Evolutionary conservation across 2,113 vertebrate genomes (phyloP).

Genomic region (Polyodon spathula): DNA sequence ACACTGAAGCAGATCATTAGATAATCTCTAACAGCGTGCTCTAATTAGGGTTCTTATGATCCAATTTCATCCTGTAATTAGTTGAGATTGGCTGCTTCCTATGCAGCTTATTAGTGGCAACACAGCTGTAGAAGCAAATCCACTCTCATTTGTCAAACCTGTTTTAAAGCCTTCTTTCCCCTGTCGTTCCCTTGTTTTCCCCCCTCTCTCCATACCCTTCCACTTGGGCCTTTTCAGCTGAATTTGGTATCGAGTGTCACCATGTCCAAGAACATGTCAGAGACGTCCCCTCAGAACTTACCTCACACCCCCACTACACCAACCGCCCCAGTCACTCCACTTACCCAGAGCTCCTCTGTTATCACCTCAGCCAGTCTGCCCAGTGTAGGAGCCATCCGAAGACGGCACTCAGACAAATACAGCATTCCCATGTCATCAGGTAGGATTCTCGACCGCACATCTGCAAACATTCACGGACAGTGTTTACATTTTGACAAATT

Average conservation of each 20-base stretch:
- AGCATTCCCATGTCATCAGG: slow-evolving; percentile 97
- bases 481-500: too few relatives aligned
- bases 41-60: slow-evolving; percentile 99
- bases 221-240: slow-evolving; percentile 68
- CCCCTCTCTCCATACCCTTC: slow-evolving; percentile 21
- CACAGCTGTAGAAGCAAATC: slow-evolving; percentile 80
- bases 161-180: slow-evolving; percentile 58
- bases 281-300: slow-evolving; percentile 92
- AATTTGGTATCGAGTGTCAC: slow-evolving; percentile 98
- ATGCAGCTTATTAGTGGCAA: slow-evolving; percentile 91
- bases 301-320: slow-evolving; percentile 98
- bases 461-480: background rate
- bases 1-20: slow-evolving; percentile 84
- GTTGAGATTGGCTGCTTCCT: slow-evolving; percentile 92
- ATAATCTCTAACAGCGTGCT: slow-evolving; percentile 95
- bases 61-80: slow-evolving; percentile 98
- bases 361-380: slow-evolving; percentile 94
- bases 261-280: slow-evolving; percentile 98
- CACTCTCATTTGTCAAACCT: slow-evolving; percentile 76
- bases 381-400: slow-evolving; percentile 95
- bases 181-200: slow-evolving; percentile 40
- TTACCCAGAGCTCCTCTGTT: slow-evolving; percentile 93
- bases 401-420: slow-evolving; percentile 98
- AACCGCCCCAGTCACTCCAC: slow-evolving; percentile 91
- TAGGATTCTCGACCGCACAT: slow-evolving; percentile 47